Conservation (phyloP, 2,888 invertebrate species). For the Polietes domitor region DNA sequence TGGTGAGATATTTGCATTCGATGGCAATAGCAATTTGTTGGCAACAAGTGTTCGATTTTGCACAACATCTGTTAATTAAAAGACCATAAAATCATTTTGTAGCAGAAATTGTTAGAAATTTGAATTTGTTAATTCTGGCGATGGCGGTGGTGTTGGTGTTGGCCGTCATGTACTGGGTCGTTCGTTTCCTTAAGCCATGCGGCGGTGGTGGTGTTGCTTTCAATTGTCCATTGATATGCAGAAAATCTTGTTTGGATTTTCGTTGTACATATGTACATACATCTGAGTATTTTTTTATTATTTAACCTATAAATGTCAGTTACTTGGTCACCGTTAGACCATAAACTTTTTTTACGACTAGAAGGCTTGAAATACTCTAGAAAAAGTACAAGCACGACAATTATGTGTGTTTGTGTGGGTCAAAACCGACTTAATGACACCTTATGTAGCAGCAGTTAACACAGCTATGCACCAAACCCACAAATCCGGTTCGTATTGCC, state of each 20-base stretch:
- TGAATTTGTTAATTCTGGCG: not conserved
- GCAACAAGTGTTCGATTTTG: slow-evolving; percentile 23
- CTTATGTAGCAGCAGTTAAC: not conserved
- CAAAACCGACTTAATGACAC: not conserved
- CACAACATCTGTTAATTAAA: slow-evolving; percentile 2
- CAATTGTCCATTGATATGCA: slow-evolving; percentile 28
- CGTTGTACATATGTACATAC: too few relatives aligned
- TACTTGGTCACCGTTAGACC: slow-evolving; percentile 56
- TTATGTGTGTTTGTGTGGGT: not conserved
- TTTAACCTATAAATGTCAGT: slow-evolving; percentile 62
- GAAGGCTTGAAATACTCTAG: not conserved
- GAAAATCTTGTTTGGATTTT: slow-evolving; percentile 52
- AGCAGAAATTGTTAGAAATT: slow-evolving; percentile 13
- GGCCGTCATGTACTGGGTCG: not conserved
- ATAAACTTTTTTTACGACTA: slow-evolving; percentile 46
- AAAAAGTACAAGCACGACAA: not conserved
- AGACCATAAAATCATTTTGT: not conserved
- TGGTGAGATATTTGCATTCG: slow-evolving; percentile 3
- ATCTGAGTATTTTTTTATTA: not conserved
- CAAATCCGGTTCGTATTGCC: not conserved
- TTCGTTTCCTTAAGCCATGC: not conserved
- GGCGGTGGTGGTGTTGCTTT: not conserved
- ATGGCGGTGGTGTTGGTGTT: not conserved
- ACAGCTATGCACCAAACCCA: not conserved
- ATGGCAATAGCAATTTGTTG: slow-evolving; percentile 6